Conservation (phyloP, 2,888 invertebrate genomes). For the Hypolimnas misippus region DNA sequence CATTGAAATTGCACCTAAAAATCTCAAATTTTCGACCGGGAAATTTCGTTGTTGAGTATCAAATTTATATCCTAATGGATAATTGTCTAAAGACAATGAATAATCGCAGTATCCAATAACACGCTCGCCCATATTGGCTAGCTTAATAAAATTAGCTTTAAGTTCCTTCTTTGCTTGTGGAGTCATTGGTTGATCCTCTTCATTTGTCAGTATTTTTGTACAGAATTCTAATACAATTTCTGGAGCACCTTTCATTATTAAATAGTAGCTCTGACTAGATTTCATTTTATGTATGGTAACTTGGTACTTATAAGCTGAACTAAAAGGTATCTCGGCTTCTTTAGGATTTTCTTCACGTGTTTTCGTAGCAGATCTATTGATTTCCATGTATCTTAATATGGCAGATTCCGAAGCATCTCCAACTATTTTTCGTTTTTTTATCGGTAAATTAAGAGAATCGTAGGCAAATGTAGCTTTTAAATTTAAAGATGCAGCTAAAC, state of each 20-base stretch:
- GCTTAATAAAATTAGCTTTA: constrained; percentile 87
- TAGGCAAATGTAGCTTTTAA: constrained; percentile 88
- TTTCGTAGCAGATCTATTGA: constrained; percentile 81
- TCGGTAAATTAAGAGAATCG: constrained; percentile 72
- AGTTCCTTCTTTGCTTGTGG: constrained; percentile 78
- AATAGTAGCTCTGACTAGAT: constrained; percentile 76
- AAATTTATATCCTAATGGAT: constrained; percentile 82
- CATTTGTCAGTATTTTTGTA: constrained; percentile 78
- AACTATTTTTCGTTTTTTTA: constrained; percentile 81
- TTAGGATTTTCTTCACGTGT: constrained; percentile 82
- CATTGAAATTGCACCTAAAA: constrained; percentile 88
- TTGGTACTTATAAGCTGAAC: constrained; percentile 88
- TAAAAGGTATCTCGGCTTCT: constrained; percentile 87
- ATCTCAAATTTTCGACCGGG: constrained; percentile 84
- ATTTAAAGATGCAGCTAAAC: constrained; percentile 86
- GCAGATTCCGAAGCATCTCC: constrained; percentile 90
- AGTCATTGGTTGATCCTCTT: constrained; percentile 78
- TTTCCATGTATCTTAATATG: constrained; percentile 87
- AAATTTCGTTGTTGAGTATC: constrained; percentile 86
- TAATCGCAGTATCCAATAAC: constrained; percentile 93
- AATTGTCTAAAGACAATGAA: constrained; percentile 79
- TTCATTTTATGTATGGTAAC: constrained; percentile 87
- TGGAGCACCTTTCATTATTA: constrained; percentile 91
- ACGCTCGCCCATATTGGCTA: constrained; percentile 94
- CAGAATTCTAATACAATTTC: constrained; percentile 88